Evolutionary conservation across 2,888 invertebrate species (phyloP), one percentile per base, ranked within the genome.

Genomic region (Apamea monoglypha): DNA sequence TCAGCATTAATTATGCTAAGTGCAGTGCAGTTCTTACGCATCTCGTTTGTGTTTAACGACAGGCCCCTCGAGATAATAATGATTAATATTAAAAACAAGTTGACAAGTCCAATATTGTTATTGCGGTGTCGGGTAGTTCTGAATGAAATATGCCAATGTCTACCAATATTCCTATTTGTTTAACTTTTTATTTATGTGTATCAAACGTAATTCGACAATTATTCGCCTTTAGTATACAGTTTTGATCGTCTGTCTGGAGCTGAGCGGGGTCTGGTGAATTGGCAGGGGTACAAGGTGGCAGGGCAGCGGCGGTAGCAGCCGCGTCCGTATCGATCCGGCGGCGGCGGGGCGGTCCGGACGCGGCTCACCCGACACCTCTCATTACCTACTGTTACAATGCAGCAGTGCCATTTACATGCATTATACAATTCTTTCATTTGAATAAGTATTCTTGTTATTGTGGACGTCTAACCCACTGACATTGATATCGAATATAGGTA

Each of bases 231-330:
- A 53, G 50, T 70, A 40, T 59, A 75, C 8, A 80, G 56, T 82
- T 85, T 82, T 85, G 83, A 89, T 82, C 87, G 84, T 88, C 83
- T 89, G 82, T 86, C 80, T 88, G 88, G 84, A 87, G 86, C 87
- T 87, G 89, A 88, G 91, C 87, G 90, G 91, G 91, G 88, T 92
- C 91, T 92, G 84, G 76, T 89, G 90, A 89, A 91, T 92, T 91
- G 93, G 92, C 92, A 90, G 92, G 93, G 92, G 91, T 91, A 92
- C 90, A 88, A 91, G 92, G 92, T 91, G 91, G 92, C 91, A 92
- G 90, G 92, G 93, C 90, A 89, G 91, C 89, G 89, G 89, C 89
- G 90, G 90, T 89, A 89, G 89, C 90, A 90, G 88, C 87, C 87
- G 90, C 87, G 84, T 82, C 87, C 84, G 89, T 94, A 94, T 94